Evolutionary conservation across 1,140 invertebrate genomes (phyloP).

Genomic region (Antheraea mylitta): DNA sequence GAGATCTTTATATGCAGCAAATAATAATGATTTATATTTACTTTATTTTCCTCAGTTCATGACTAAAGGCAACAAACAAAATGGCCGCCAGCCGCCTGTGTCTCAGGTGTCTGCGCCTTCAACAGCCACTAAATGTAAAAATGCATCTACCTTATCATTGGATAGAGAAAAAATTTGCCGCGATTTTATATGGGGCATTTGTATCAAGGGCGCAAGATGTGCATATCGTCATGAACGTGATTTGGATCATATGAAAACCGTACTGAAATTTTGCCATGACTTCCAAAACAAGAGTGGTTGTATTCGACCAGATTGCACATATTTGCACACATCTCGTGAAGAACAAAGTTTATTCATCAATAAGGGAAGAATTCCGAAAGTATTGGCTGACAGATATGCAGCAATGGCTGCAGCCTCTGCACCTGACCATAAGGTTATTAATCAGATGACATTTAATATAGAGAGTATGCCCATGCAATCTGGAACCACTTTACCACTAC

Average conservation of each 20-base stretch:
- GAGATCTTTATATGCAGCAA: neutral
- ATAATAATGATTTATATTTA: neutral
- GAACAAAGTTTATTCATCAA: slow-evolving; percentile 49
- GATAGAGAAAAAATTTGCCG: slow-evolving; percentile 39
- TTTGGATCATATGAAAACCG: slow-evolving; percentile 53
- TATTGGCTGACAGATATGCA: slow-evolving; percentile 44
- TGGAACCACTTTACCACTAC: slow-evolving; percentile 20
- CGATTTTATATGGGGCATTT: slow-evolving; percentile 53
- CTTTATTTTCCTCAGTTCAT: slow-evolving; percentile 29
- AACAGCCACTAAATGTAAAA: slow-evolving; percentile 17
- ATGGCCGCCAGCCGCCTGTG: slow-evolving; percentile 41
- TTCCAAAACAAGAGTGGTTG: slow-evolving; percentile 54
- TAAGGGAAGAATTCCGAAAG: slow-evolving; percentile 42
- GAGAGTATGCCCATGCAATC: slow-evolving; percentile 32
- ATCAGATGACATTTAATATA: slow-evolving; percentile 28
- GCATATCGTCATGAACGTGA: slow-evolving; percentile 49
- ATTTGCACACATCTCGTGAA: slow-evolving; percentile 49
- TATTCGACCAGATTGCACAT: slow-evolving; percentile 47
- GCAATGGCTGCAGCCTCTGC: slow-evolving; percentile 32
- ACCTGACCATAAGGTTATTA: slow-evolving; percentile 32
- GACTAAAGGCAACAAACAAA: slow-evolving; percentile 37
- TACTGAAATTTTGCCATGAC: slow-evolving; percentile 57
- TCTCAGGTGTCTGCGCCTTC: slow-evolving; percentile 29
- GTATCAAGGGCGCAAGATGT: slow-evolving; percentile 47
- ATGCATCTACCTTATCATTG: slow-evolving; percentile 22